A percentile compares a stretch with the other conserved stretches of the same genome.
Conservation (phyloP, 2,888 invertebrate genomes). For the Diplazon laetatorius region DNA sequence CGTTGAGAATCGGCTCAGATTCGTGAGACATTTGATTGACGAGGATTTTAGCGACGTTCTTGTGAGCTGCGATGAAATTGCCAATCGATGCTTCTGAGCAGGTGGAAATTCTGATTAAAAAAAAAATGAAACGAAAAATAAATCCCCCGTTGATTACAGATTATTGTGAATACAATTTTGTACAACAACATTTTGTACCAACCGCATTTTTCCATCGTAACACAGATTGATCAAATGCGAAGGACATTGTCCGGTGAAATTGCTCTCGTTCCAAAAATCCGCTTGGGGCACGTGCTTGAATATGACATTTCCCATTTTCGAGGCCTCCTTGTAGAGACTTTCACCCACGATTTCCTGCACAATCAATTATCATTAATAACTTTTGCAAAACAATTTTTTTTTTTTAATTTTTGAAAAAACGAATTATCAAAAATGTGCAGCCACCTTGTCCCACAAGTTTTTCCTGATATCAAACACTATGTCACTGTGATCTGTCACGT, state of each 20-base stretch:
- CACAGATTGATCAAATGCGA: constrained; percentile 75
- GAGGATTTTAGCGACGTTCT: constrained; percentile 75
- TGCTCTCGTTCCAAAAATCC: constrained; percentile 76
- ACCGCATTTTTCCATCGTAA: constrained; percentile 72
- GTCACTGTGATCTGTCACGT: constrained; percentile 71
- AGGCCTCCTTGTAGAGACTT: constrained; percentile 74
- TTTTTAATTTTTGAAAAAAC: background rate
- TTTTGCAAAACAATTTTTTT: background rate
- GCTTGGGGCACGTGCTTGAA: constrained; percentile 72
- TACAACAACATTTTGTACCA: constrained; percentile 24
- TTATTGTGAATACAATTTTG: background rate
- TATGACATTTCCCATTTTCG: constrained; percentile 70
- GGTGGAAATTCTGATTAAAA: constrained; percentile 73
- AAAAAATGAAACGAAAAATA: too few relatives aligned
- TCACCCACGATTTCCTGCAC: constrained; percentile 74
- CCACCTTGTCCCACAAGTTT: constrained; percentile 76
- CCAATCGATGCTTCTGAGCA: constrained; percentile 75
- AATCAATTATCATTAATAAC: constrained; percentile 15
- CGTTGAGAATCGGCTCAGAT: constrained; percentile 73
- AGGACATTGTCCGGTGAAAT: constrained; percentile 74
- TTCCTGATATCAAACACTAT: constrained; percentile 71
- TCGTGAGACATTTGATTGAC: constrained; percentile 73
- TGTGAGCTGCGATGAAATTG: constrained; percentile 76
- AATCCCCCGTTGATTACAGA: too few relatives aligned
- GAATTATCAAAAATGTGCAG: constrained; percentile 16